These are phyloP conservation scores for Cephalopterus ornatus DNA, from an alignment of 2,113 vertebrate species.

Conservation along the genomic window DNA sequence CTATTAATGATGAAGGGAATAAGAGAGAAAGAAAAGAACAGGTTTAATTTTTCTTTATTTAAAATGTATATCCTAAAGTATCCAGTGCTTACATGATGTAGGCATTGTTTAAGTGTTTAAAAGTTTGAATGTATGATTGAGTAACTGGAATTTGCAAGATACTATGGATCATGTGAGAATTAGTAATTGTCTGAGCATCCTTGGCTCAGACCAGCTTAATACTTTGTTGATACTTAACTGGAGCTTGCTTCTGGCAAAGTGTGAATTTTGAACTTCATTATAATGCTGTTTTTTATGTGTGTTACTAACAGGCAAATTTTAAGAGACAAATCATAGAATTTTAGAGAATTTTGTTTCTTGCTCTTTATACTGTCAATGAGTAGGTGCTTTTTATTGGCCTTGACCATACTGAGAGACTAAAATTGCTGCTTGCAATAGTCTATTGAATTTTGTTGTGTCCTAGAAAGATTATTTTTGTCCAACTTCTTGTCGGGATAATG, in stretches of 20 bases:
- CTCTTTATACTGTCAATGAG: neutral
- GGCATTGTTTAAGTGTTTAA: neutral
- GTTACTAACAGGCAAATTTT: neutral
- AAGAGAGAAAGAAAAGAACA: neutral
- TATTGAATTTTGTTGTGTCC: neutral
- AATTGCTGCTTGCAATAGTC: neutral
- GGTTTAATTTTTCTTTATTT: neutral
- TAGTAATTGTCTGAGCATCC: neutral
- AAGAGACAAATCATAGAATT: neutral
- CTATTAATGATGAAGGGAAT: neutral
- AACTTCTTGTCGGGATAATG: neutral
- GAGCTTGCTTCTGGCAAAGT: neutral
- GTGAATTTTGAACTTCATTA: neutral
- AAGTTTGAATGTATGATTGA: neutral
- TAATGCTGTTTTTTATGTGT: neutral
- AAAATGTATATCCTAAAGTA: neutral
- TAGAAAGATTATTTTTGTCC: neutral
- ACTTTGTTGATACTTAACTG: neutral
- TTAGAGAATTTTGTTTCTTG: neutral
- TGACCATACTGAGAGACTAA: neutral
- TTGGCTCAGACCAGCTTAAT: neutral
- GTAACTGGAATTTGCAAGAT: neutral
- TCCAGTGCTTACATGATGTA: neutral
- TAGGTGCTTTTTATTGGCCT: neutral
- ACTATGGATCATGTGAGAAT: neutral